Base-by-base conservation (phyloP, 2,113 vertebrate species). In the Percina caprodes region DNA sequence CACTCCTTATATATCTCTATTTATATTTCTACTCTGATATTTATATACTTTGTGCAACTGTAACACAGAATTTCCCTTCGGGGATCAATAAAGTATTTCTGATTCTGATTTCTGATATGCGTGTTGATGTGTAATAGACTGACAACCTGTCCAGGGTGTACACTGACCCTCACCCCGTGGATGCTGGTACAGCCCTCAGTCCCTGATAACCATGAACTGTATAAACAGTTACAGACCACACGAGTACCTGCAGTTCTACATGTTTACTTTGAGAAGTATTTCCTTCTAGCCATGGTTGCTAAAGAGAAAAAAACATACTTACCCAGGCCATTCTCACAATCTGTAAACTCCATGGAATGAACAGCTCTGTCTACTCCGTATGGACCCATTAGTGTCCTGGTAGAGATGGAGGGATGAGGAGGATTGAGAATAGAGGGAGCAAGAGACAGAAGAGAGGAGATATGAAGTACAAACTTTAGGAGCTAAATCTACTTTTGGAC, bases 381-480 rank as follows among this genome's bases (percentile, higher is more conserved):
- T 0, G 97, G 96, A 92, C 97, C 97, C 97, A 97, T 97, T 26
- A 97, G 93, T 6, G 97, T 97, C 97, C 97, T 98, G 71, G 63
- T 23, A 58, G 30, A 76, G 86, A 61, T 30, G 16, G 1, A 49
- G 39, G 14, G 58, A 77, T 33, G 15, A 58, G 23, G 45, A 69
- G 19, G 24, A 42, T 8, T 15, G 12, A 65, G 13, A 68, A 49
- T 18, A 56, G 24, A 67, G 10, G 21, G 16, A 62, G 11, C 6
- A 21, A 62, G 33, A 54, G 18, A 61, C 24, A 80, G 23, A 61
- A 82, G 6, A 83, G 26, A 79, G 11, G 9, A 45, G n/a, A 76
- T 59, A 14, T 48, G 45, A 52, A 66, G 46, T 12, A 11, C 21
- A 61, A 21, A 68, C 9, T 18, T 14, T 10, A 5, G 45, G 2